Evolutionary conservation across 2,113 vertebrate genomes (phyloP).

Genomic region (Bungarus multicinctus): DNA sequence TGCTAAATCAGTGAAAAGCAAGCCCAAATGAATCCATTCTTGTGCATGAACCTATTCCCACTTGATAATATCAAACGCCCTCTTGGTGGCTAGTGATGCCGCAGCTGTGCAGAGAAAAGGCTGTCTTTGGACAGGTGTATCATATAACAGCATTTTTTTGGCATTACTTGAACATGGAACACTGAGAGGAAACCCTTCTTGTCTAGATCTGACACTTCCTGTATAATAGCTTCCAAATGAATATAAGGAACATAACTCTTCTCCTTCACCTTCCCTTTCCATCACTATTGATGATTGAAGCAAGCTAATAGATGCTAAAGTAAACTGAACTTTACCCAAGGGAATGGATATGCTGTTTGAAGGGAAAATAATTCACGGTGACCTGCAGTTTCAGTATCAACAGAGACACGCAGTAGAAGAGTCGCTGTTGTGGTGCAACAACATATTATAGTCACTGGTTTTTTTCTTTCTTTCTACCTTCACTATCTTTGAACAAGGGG

Average conservation of each 20-base stretch:
- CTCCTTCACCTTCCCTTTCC: constrained; percentile 3
- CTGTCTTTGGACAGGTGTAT: background rate
- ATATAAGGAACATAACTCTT: constrained; percentile 31
- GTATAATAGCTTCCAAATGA: constrained; percentile 40
- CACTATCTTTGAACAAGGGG: background rate
- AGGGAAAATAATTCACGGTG: constrained; percentile 45
- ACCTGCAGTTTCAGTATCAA: background rate
- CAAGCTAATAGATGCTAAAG: constrained; percentile 31
- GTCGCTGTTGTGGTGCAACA: background rate
- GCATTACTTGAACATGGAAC: constrained; percentile 22
- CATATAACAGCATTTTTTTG: constrained; percentile 16
- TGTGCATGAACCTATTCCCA: constrained; percentile 9
- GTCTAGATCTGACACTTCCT: constrained; percentile 56
- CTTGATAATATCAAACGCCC: background rate
- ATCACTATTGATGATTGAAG: constrained; percentile 36
- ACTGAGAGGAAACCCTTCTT: constrained; percentile 34
- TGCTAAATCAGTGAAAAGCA: constrained; percentile 20
- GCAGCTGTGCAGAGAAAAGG: background rate
- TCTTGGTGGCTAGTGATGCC: background rate
- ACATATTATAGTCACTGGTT: background rate
- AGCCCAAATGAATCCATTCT: background rate
- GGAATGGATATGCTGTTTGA: constrained; percentile 31
- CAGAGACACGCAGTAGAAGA: background rate
- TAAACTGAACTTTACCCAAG: constrained; percentile 34
- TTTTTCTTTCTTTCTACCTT: background rate